Base-by-base conservation (phyloP, 2,797 vertebrate species). In the Lacerta agilis region DNA sequence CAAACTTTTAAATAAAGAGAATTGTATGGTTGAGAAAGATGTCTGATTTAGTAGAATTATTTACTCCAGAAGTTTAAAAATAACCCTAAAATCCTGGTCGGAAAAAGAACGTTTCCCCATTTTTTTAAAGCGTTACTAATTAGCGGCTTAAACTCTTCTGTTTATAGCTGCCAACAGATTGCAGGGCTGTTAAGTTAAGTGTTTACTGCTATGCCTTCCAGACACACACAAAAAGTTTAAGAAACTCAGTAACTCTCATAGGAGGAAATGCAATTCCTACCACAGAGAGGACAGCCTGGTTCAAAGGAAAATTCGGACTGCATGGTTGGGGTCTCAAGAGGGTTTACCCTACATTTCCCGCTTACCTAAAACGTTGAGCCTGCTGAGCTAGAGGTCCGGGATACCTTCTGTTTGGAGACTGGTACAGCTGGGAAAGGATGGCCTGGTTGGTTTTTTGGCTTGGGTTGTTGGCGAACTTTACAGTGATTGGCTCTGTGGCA, bases 361-460 rank as follows among this genome's bases (percentile, higher is more conserved):
- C 97, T 97, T 98, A 99, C 99, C 99, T 98, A 97, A 99, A 99
- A 94, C 99, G 98, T 90, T 99, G 99, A 95, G 99, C 98, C 97
- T 99, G 99, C 97, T 99, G 99, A 95, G 98, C 98, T 92, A 99
- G 97, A 83, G 99, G 98, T 95, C 98, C 97, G 0, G 98, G 98
- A 96, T 99, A 99, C 95, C 99, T 98, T 97, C 99, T 98, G 97
- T 98, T 99, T 95, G 99, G 98, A 84, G 99, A 99, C 96, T 99
- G 99, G 96, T 99, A 99, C 91, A 99, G 97, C 97, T 99, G 99
- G 64, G 99, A 99, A 90, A 99, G 97, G 96, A 99, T 98, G 20
- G 99, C 98, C 97, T 99, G 99, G 96, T 97, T 99, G 87, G 97
- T 98, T 98, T 99, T 99, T 98, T 99, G 99, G 97, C 99, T 99